Percentiles rank a stretch among this genome's conserved stretches.
These are phyloP conservation scores for Macaria liturata DNA, from an alignment of 2,888 invertebrate genomes.

Conservation along the genomic window DNA sequence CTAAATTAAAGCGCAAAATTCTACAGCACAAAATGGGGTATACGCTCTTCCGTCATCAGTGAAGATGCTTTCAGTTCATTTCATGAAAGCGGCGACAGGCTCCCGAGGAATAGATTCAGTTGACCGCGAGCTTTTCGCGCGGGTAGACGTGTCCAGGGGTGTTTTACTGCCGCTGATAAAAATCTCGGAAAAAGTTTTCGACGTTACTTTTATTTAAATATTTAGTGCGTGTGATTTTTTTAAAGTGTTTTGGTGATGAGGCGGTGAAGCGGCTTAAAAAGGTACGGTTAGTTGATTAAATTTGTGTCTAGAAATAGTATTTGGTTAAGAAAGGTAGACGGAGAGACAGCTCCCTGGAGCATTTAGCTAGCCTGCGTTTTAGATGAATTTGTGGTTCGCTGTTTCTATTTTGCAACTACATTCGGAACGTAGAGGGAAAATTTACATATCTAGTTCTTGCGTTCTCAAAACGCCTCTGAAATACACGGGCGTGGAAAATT, in stretches of 20 bases:
- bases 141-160: constrained; percentile 49
- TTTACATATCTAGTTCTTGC: neutral
- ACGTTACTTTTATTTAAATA: constrained; percentile 22
- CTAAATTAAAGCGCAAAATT: constrained; percentile 28
- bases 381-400: constrained; percentile 4
- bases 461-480: too few relatives aligned
- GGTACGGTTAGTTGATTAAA: constrained; percentile 19
- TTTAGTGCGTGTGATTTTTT: constrained; percentile 39
- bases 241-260: constrained; percentile 35
- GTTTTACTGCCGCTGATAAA: constrained; percentile 27
- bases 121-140: constrained; percentile 78
- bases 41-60: constrained; percentile 47
- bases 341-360: constrained; percentile 17
- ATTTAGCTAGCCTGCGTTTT: constrained; percentile 22
- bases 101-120: constrained; percentile 66
- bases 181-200: constrained; percentile 71
- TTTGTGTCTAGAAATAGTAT: constrained; percentile 1
- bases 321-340: constrained; percentile 18
- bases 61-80: constrained; percentile 72
- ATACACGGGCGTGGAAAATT: too few relatives aligned
- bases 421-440: neutral
- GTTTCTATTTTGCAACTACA: neutral
- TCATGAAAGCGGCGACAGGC: constrained; percentile 76
- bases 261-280: constrained; percentile 22
- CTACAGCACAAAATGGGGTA: constrained; percentile 26